A percentile compares a stretch with the other conserved stretches of the same genome.
Evolutionary conservation across 2,888 invertebrate genomes (phyloP).

Genomic region (Acanthopleura granulata): DNA sequence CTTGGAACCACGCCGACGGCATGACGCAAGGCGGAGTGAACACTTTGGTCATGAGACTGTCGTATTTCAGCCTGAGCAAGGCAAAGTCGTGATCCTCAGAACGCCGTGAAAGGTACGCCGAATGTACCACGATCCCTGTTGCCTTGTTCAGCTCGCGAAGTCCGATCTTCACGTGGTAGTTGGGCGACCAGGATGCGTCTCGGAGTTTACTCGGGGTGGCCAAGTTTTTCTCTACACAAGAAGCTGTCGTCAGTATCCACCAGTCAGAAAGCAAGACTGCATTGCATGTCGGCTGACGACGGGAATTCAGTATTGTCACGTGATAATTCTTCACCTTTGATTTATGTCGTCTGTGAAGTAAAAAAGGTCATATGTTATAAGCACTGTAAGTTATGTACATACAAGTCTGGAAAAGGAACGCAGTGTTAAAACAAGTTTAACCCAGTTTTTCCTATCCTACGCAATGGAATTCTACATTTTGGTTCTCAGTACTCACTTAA

Average conservation of each 20-base stretch:
- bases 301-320: conserved; percentile 11
- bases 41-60: conserved; percentile 19
- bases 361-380: background rate
- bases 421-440: too few species aligned
- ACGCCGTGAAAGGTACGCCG: background rate
- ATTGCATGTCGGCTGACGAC: conserved; percentile 8
- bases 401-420: too few species aligned
- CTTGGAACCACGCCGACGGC: background rate
- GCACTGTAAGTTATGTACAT: too few species aligned
- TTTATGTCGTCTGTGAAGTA: background rate
- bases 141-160: conserved; percentile 15
- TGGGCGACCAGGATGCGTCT: background rate
- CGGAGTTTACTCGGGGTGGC: background rate
- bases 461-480: too few species aligned
- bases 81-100: conserved; percentile 8
- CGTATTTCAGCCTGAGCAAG: conserved; percentile 15
- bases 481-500: too few species aligned
- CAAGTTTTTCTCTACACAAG: conserved; percentile 12
- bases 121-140: background rate
- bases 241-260: conserved; percentile 20
- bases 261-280: conserved; percentile 14
- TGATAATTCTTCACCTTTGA: conserved; percentile 12
- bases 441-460: too few species aligned
- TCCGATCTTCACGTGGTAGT: conserved; percentile 17
- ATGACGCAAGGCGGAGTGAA: conserved; percentile 2